A percentile compares a stretch with the other conserved stretches of the same genome.
phyloP scores from a whole-genome alignment of 2,888 invertebrate species.

The Leptopilina drosophilae region DNA sequence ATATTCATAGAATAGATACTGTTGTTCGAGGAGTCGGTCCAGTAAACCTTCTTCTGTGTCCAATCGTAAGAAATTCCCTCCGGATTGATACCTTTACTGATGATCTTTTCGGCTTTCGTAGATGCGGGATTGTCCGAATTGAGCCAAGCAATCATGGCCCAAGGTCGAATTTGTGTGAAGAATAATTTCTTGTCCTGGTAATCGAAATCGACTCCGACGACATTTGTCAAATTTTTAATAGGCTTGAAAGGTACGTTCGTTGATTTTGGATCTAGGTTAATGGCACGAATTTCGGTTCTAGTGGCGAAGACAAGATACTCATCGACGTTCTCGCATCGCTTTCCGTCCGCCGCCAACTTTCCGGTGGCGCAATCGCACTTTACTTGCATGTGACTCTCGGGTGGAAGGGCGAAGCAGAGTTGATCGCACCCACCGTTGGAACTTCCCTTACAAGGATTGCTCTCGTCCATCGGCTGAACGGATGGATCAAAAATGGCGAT shows the following conservation, averaged over 20 bases:
- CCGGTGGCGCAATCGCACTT: constrained; percentile 97
- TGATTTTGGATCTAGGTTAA: constrained; percentile 90
- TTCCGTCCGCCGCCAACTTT: constrained; percentile 82
- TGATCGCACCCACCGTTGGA: constrained; percentile 94
- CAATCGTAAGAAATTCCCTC: constrained; percentile 98
- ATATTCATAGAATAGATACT: constrained; percentile 97
- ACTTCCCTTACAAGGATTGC: constrained; percentile 87
- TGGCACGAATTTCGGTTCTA: constrained; percentile 91
- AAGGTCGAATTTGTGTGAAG: constrained; percentile 95
- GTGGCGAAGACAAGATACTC: constrained; percentile 97
- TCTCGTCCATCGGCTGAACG: constrained; percentile 91
- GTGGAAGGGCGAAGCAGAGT: constrained; percentile 95
- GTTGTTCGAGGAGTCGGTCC: constrained; percentile 97
- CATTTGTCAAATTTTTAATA: constrained; percentile 91
- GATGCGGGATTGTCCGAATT: constrained; percentile 84
- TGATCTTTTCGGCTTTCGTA: constrained; percentile 82
- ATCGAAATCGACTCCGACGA: constrained; percentile 97
- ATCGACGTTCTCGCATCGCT: constrained; percentile 88
- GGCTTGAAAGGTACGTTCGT: constrained; percentile 91
- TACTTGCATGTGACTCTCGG: constrained; percentile 80
- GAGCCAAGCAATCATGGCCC: constrained; percentile 92
- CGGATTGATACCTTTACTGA: constrained; percentile 90
- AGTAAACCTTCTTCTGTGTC: constrained; percentile 98
- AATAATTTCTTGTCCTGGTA: constrained; percentile 91
- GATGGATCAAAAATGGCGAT: constrained; percentile 93